Conservation (phyloP, 2,888 invertebrate species). For the Lacanobia oleracea region DNA sequence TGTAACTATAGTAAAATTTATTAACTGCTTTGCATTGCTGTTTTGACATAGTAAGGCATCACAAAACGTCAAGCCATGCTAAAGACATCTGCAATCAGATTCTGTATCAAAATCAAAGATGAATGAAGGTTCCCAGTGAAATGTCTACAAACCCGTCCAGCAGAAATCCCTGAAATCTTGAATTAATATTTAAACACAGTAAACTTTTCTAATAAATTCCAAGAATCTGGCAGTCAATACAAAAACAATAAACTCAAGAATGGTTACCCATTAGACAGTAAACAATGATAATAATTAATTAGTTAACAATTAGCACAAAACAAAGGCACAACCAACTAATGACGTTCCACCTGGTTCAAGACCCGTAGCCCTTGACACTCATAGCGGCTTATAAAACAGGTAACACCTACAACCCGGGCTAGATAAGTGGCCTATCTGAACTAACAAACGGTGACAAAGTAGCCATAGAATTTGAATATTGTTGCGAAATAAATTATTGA, state of each 20-base stretch:
- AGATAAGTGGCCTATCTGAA: conserved; percentile 58
- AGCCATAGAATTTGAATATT: conserved; percentile 53
- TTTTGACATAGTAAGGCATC: background rate
- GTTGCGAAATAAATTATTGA: conserved; percentile 58
- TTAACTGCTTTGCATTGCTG: background rate
- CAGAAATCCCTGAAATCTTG: background rate
- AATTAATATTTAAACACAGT: background rate
- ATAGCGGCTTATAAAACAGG: conserved; percentile 44
- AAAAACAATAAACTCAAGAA: background rate
- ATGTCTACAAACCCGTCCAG: too few species aligned
- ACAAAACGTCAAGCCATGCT: background rate
- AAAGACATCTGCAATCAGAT: background rate
- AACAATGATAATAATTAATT: background rate
- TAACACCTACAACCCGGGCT: conserved; percentile 54
- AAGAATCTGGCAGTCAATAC: background rate
- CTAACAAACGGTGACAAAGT: conserved; percentile 59
- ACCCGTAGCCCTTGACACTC: conserved; percentile 57
- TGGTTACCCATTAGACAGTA: background rate
- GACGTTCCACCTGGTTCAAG: conserved; percentile 49
- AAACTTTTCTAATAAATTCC: background rate
- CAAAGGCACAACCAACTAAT: conserved; percentile 16
- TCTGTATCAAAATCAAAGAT: too few species aligned
- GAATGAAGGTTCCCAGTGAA: too few species aligned
- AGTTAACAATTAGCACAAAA: conserved; percentile 11
- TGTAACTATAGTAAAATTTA: background rate